Evolutionary conservation across 2,113 vertebrate species (phyloP).

Genomic region (Prionailurus bengalensis): DNA sequence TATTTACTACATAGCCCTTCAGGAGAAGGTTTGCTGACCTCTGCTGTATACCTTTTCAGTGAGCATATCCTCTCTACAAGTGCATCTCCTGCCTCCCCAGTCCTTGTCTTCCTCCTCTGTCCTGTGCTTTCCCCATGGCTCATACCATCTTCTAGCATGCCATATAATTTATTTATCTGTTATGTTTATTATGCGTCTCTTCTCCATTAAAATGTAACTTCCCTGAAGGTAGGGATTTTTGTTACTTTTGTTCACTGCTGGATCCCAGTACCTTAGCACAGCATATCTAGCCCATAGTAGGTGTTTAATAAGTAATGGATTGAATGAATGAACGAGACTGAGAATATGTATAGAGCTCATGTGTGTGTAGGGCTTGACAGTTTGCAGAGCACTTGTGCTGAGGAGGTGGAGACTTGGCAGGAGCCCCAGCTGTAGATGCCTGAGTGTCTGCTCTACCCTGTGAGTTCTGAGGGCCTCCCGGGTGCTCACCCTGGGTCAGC

Average conservation of each 20-base stretch:
- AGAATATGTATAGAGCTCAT: neutral
- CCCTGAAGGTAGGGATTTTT: neutral
- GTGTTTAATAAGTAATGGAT: neutral
- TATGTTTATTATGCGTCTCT: neutral
- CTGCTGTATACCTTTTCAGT: neutral
- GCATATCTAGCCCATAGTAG: neutral
- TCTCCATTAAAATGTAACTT: neutral
- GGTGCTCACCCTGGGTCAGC: neutral
- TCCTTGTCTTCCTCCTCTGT: neutral
- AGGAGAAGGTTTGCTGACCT: neutral
- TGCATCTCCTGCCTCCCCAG: neutral
- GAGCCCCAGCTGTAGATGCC: neutral
- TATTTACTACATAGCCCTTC: neutral
- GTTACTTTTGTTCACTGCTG: conserved; percentile 35
- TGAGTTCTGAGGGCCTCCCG: neutral
- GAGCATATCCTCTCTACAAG: neutral
- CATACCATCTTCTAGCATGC: neutral
- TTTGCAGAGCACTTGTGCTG: neutral
- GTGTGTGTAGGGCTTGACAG: neutral
- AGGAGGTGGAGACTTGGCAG: neutral
- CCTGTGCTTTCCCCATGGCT: neutral
- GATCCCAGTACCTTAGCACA: neutral
- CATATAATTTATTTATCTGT: neutral
- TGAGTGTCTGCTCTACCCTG: neutral
- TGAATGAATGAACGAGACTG: neutral